Evolutionary conservation across 2,113 vertebrate genomes (phyloP).

Genomic region (Phyllostomus hastatus): DNA sequence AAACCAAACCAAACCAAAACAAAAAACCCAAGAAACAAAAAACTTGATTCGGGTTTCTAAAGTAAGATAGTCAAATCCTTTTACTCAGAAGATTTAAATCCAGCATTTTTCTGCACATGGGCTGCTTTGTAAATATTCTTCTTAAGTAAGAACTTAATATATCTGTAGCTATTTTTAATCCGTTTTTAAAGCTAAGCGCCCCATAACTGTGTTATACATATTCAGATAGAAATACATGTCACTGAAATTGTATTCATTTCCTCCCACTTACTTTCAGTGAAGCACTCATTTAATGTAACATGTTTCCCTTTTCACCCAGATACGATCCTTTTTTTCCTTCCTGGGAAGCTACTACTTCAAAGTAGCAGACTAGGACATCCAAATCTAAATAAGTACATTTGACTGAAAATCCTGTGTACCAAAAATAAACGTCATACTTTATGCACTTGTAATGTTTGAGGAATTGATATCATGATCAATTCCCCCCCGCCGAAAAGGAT

Average conservation of each 20-base stretch:
- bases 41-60: neutral
- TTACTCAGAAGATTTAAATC: neutral
- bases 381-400: slow-evolving; percentile 62
- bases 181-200: slow-evolving; percentile 30
- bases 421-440: slow-evolving; percentile 73
- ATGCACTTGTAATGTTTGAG: slow-evolving; percentile 65
- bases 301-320: slow-evolving; percentile 67
- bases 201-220: neutral
- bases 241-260: slow-evolving; percentile 20
- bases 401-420: slow-evolving; percentile 23
- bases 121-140: slow-evolving; percentile 15
- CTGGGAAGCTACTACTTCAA: slow-evolving; percentile 7
- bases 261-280: neutral
- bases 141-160: slow-evolving; percentile 13
- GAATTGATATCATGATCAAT: slow-evolving; percentile 44
- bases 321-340: slow-evolving; percentile 69
- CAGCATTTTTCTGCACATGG: slow-evolving; percentile 21
- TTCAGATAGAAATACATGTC: slow-evolving; percentile 5
- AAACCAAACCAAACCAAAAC: neutral
- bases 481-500: neutral
- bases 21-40: neutral
- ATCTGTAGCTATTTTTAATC: neutral
- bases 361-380: neutral
- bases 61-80: slow-evolving; percentile 23
- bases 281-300: slow-evolving; percentile 63